Percentiles rank a stretch among this genome's conserved stretches.
Conservation (phyloP, 2,113 vertebrate genomes). For the Hyla sarda region DNA sequence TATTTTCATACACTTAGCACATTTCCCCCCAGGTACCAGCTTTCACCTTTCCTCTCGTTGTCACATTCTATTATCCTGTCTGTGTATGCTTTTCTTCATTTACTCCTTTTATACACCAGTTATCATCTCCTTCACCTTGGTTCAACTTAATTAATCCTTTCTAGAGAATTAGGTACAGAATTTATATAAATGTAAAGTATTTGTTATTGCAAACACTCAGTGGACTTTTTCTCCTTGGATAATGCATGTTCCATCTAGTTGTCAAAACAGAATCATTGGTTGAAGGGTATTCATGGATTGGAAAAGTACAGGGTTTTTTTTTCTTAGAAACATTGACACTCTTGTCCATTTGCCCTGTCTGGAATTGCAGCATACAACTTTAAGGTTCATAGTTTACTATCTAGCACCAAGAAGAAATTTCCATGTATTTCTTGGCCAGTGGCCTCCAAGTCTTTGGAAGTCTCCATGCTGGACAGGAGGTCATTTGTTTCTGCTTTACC, state of each 20-base stretch:
- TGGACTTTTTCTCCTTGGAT: too few relatives aligned
- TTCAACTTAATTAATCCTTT: neutral
- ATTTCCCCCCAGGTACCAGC: slow-evolving; percentile 9
- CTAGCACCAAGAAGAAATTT: too few relatives aligned
- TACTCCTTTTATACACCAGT: neutral
- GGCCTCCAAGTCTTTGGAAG: neutral
- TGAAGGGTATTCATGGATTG: neutral
- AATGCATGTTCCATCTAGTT: too few relatives aligned
- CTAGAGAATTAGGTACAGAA: neutral
- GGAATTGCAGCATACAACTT: neutral
- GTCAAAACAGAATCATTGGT: neutral
- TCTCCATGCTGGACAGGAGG: too few relatives aligned
- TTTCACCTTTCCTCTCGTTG: slow-evolving; percentile 39
- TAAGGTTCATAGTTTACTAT: too few relatives aligned
- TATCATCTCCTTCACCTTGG: neutral
- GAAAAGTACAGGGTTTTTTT: too few relatives aligned
- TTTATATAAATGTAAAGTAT: neutral
- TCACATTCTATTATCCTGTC: slow-evolving; percentile 11
- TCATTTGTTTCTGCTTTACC: too few relatives aligned
- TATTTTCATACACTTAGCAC: slow-evolving; percentile 2
- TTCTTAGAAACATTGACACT: too few relatives aligned
- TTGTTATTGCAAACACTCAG: neutral
- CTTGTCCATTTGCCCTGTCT: too few relatives aligned
- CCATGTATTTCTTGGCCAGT: neutral
- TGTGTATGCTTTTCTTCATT: slow-evolving; percentile 11